Conservation (phyloP, 1,140 invertebrate genomes). For the Drosophila grimshawi region DNA sequence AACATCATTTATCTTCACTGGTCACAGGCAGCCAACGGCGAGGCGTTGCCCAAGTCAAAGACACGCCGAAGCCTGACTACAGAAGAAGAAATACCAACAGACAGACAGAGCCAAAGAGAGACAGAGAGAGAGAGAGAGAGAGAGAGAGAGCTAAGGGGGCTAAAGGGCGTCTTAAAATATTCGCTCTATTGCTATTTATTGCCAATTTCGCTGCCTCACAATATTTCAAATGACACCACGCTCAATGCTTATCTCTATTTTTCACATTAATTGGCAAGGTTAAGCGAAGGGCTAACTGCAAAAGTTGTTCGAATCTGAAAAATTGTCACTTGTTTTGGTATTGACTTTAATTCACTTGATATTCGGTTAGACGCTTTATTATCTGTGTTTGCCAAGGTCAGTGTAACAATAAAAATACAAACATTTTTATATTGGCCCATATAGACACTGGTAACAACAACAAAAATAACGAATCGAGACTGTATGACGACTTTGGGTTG, state of each 20-base stretch:
- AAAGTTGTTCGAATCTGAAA: slow-evolving; percentile 33
- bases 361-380: slow-evolving; percentile 26
- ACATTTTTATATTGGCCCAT: slow-evolving; percentile 38
- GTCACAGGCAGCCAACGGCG: slow-evolving; percentile 30
- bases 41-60: slow-evolving; percentile 45
- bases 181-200: slow-evolving; percentile 64
- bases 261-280: slow-evolving; percentile 79
- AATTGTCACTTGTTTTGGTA: slow-evolving; percentile 40
- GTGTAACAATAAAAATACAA: slow-evolving; percentile 58
- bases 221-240: slow-evolving; percentile 25
- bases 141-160: background rate
- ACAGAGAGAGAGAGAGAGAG: background rate
- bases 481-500: slow-evolving; percentile 35
- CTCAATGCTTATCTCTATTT: slow-evolving; percentile 56
- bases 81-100: too few species aligned
- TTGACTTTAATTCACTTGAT: slow-evolving; percentile 53
- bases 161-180: slow-evolving; percentile 38
- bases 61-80: slow-evolving; percentile 32
- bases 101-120: background rate
- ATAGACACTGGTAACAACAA: slow-evolving; percentile 16
- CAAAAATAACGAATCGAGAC: slow-evolving; percentile 23
- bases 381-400: slow-evolving; percentile 55
- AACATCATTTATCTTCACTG: slow-evolving; percentile 75
- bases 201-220: slow-evolving; percentile 49
- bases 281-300: slow-evolving; percentile 58